These are phyloP conservation scores for Pristionchus mayeri DNA, from an alignment of 2,888 invertebrate genomes.

Conservation along the genomic window DNA sequence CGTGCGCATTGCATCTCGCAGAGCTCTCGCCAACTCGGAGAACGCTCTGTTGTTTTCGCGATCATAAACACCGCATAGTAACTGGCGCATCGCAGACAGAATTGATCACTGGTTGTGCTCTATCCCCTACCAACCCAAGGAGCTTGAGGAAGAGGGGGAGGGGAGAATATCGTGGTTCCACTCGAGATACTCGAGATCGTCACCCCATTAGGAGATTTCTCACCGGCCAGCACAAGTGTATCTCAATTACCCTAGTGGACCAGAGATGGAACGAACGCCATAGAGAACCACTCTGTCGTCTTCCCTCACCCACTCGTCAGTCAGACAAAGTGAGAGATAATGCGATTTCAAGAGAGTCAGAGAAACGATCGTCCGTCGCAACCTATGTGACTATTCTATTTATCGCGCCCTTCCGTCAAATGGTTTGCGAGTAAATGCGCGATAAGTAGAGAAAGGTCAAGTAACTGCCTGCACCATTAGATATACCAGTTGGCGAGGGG, in stretches of 20 bases:
- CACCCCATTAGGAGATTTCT: neutral
- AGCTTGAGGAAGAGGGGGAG: too few relatives aligned
- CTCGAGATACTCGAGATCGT: neutral
- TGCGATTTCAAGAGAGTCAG: neutral
- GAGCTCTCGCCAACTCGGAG: too few relatives aligned
- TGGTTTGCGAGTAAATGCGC: neutral
- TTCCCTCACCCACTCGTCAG: too few relatives aligned
- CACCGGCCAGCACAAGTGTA: too few relatives aligned
- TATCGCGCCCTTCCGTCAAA: neutral
- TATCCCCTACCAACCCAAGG: too few relatives aligned
- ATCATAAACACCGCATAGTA: too few relatives aligned
- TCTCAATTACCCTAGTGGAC: neutral
- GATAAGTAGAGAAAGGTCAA: slow-evolving; percentile 3
- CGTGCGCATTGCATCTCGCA: too few relatives aligned
- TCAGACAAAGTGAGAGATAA: too few relatives aligned
- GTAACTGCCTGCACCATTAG: neutral
- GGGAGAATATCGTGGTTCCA: neutral
- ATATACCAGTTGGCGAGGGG: too few relatives aligned
- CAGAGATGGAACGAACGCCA: too few relatives aligned
- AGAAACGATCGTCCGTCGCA: neutral
- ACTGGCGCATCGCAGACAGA: neutral
- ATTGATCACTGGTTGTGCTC: slow-evolving; percentile 2
- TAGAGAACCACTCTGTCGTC: too few relatives aligned
- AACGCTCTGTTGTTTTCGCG: too few relatives aligned
- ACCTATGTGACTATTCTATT: neutral